Evolutionary conservation across 2,797 vertebrate genomes (phyloP).

Genomic region (Coilia nasus): DNA sequence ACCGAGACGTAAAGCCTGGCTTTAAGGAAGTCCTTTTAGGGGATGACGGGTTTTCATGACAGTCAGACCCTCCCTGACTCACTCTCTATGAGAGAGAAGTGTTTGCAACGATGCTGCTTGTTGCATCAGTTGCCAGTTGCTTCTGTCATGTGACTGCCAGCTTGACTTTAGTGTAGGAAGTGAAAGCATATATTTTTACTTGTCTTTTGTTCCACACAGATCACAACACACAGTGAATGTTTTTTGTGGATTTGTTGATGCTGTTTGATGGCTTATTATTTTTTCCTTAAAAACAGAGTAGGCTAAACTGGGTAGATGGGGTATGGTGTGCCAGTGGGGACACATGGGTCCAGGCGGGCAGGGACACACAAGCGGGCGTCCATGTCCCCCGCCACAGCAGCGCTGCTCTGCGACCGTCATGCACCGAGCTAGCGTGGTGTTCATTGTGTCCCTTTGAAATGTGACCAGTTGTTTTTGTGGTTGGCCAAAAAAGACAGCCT

Average conservation of each 20-base stretch:
- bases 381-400: background rate
- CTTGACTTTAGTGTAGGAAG: background rate
- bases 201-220: background rate
- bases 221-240: background rate
- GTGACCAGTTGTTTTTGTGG: constrained; percentile 17
- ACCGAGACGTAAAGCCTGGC: background rate
- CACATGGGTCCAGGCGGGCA: background rate
- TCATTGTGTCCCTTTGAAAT: background rate
- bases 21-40: background rate
- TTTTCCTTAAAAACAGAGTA: too few species aligned
- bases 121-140: constrained; percentile 43
- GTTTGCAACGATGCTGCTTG: constrained; percentile 28
- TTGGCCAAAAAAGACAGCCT: constrained; percentile 20
- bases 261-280: background rate
- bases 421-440: background rate
- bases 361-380: background rate
- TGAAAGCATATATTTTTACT: background rate
- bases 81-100: background rate
- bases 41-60: too few species aligned
- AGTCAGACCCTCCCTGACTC: too few species aligned
- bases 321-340: background rate
- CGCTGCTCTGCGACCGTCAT: background rate
- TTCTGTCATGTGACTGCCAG: background rate
- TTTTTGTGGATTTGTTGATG: background rate
- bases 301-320: background rate